Conservation (phyloP, 2,113 vertebrate species). For the Caranx melampygus region DNA sequence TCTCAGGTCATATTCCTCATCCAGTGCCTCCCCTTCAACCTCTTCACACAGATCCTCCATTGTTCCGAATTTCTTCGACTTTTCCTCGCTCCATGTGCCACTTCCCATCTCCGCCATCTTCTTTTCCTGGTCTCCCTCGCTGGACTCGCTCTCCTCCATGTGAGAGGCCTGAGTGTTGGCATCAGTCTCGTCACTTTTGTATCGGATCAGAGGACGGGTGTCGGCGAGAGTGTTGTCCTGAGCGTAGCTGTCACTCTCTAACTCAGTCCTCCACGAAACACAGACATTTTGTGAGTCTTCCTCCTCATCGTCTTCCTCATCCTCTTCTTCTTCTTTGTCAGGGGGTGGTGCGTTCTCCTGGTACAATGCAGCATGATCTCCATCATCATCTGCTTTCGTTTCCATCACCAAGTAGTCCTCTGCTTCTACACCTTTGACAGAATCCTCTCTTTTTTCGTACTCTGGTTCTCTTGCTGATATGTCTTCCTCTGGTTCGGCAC, state of each 20-base stretch:
- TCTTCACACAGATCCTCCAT: conserved; percentile 85
- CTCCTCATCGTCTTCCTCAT: conserved; percentile 54
- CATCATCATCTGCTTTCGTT: neutral
- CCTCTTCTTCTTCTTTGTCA: conserved; percentile 52
- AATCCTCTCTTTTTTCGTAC: conserved; percentile 21
- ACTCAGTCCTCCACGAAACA: conserved; percentile 80
- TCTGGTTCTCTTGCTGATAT: conserved; percentile 58
- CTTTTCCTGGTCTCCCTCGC: conserved; percentile 78
- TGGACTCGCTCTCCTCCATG: conserved; percentile 71
- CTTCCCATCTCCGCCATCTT: conserved; percentile 53
- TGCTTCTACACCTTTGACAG: neutral
- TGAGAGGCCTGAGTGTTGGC: conserved; percentile 76
- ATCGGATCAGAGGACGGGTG: conserved; percentile 82
- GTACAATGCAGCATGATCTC: neutral
- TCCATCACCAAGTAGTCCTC: neutral
- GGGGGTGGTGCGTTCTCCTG: conserved; percentile 7
- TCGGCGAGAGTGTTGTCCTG: conserved; percentile 85
- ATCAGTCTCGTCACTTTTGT: conserved; percentile 83
- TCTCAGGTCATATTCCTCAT: conserved; percentile 61
- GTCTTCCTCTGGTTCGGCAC: conserved; percentile 71
- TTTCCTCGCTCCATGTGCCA: conserved; percentile 64
- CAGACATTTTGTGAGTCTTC: conserved; percentile 81
- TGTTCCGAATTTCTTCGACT: conserved; percentile 78
- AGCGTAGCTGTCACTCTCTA: conserved; percentile 81
- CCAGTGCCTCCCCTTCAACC: conserved; percentile 63